A percentile compares a stretch with the other conserved stretches of the same genome.
Conservation (phyloP, 1,140 invertebrate genomes). For the Drosophila biarmipes region DNA sequence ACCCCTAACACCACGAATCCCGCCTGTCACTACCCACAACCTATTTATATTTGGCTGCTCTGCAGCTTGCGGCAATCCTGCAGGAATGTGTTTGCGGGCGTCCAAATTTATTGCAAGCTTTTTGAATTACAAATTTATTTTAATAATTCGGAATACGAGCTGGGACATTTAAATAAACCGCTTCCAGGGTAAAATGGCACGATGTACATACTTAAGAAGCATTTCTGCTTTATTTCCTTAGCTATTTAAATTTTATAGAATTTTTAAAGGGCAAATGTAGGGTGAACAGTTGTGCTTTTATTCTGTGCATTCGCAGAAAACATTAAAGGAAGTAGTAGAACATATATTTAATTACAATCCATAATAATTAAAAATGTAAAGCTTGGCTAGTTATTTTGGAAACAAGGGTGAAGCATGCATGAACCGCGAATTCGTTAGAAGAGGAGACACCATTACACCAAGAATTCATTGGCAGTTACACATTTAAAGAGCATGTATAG, state of each 20-base stretch:
- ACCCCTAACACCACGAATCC: conserved; percentile 1
- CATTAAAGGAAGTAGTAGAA: no score
- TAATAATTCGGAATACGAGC: conserved; percentile 59
- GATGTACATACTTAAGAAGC: neutral
- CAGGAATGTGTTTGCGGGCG: conserved; percentile 30
- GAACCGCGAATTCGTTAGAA: no score
- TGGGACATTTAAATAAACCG: conserved; percentile 50
- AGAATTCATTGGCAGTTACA: no score
- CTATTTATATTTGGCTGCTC: conserved; percentile 71
- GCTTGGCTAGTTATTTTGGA: no score
- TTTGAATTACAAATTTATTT: conserved; percentile 82
- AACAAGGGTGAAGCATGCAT: no score
- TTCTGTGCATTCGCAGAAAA: no score
- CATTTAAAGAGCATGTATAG: no score
- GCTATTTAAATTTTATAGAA: neutral
- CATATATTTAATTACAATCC: no score
- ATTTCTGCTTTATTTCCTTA: neutral
- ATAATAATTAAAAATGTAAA: no score
- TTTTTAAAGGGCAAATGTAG: neutral
- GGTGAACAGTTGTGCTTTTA: neutral
- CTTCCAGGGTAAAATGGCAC: neutral
- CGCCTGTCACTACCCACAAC: conserved; percentile 42
- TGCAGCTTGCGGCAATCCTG: conserved; percentile 27
- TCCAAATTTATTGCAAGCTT: conserved; percentile 72
- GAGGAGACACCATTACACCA: no score